Base-by-base conservation (phyloP, 2,113 vertebrate genomes). In the Nyctereutes procyonoides region DNA sequence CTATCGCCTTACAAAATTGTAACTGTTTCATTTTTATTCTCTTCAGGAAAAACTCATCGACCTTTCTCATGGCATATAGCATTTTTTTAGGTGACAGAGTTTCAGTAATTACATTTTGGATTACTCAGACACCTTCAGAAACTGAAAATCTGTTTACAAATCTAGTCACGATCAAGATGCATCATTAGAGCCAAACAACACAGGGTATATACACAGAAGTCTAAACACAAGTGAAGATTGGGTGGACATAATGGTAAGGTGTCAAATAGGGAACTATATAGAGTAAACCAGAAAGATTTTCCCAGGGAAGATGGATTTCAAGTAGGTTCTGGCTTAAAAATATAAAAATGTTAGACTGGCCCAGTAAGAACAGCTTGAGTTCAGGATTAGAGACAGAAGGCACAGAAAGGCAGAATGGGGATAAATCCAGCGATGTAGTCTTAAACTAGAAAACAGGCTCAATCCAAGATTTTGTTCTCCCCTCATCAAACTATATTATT, bases 351-450 rank as follows among this genome's bases (percentile, higher is more conserved):
- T 79, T 97, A 98, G 55, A 92, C 38, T 76, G 38, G 56, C 69
- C 69, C 20, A 28, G 30, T 79, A 71, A 84, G 69, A 96, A 95
- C 90, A 96, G 92, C 79, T 97, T 84, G 95, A 97, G 67, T 96
- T 96, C 84, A 87, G 83, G 62, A 93, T 96, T 92, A 92, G 83
- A 97, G 60, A 96, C 87, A 97, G 87, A 97, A 92, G 69, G 55
- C 82, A 67, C 48, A n/a, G n/a, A 92, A 94, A 95, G 84, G 20
- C 63, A 76, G 53, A 35, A n/a, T 90, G 28, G 82, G 26, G 77
- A 79, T 91, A 95, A 82, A 92, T 93, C 30, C 60, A 80, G 83
- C 90, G 63, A 96, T 88, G 53, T 32, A 51, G 82, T 60, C 53
- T 93, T 88, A 62, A 30, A 43, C 56, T 87, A 65, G 79, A 79